Evolutionary conservation across 2,797 vertebrate species (phyloP), one percentile per base, ranked within the genome.

Genomic region (Phalloptychus januarius): DNA sequence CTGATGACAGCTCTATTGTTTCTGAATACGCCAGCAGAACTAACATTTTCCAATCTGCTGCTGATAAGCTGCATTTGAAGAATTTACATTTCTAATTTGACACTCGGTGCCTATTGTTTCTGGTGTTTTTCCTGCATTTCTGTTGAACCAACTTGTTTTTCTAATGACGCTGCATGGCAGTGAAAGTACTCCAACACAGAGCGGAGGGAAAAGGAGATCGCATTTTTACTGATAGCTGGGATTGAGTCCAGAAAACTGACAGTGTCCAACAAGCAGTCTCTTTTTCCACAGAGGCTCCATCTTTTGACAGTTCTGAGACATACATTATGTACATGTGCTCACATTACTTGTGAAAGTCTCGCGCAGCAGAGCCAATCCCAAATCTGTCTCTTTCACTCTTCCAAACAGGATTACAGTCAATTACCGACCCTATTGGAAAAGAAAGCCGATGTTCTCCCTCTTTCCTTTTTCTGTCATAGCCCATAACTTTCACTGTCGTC

Each of bases 361-460:
- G 71, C 8, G 4, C 74, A 48, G 74, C 81, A 54, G 85, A 89
- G 79, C 83, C 87, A 90, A 93, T 91, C 89, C 91, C 71, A 88
- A 89, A 94, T 91, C 82, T 88, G 85, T 87, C 71, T 71, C 84
- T 71, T 85, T 88, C 83, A 87, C 79, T 89, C 87, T 80, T 87
- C 84, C 77, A 90, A 87, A 88, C 79, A 83, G 87, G 89, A 91
- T 92, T 89, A 88, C 84, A 79, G 87, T 92, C 90, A 89, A 81
- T 85, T 86, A 82, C 78, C 75, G 67, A 78, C 61, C 44, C 50
- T 71, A 78, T 56, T 78, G 78, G 78, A 81, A 85, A 75, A 82
- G 75, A 83, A 91, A 84, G 84, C 77, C 50, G 36, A 80, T 56
- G 25, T 72, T 78, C 81, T 74, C 82, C 61, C 78, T 25, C 67